Evolutionary conservation across 2,113 vertebrate genomes (phyloP).

Genomic region (Aegotheles bennettii): DNA sequence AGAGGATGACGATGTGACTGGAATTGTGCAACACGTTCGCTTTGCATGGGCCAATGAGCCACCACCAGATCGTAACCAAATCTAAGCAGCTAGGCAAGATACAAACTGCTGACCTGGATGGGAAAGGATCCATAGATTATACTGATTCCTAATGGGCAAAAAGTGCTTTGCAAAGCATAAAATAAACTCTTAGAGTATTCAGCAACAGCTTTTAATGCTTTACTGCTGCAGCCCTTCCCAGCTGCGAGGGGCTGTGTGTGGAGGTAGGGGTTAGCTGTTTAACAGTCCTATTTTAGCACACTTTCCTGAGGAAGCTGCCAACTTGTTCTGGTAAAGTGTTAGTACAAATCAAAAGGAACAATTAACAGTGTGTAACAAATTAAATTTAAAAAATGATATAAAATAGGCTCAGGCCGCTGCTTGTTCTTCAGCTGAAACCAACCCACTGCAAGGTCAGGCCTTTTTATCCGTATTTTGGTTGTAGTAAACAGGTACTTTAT

Average conservation of each 20-base stretch:
- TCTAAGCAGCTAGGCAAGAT: constrained; percentile 22
- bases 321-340: not conserved
- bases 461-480: not conserved
- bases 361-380: not conserved
- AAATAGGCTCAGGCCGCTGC: too few relatives aligned
- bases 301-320: not conserved
- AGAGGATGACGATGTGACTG: not conserved
- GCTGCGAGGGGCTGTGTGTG: fast-evolving
- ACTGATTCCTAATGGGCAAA: not conserved
- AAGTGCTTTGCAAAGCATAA: constrained; percentile 14
- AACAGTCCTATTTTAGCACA: not conserved
- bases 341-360: not conserved
- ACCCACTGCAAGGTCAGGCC: not conserved
- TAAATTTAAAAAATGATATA: not conserved
- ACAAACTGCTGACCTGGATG: constrained; percentile 40
- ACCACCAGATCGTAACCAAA: not conserved
- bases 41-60: not conserved
- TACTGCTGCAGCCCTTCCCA: not conserved
- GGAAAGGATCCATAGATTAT: constrained; percentile 26
- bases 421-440: not conserved
- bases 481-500: not conserved
- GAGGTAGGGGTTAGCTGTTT: fast-evolving
- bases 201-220: not conserved
- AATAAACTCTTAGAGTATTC: not conserved
- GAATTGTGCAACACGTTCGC: not conserved